Conservation (phyloP, 2,797 vertebrate species). For the Sphaeramia orbicularis region DNA sequence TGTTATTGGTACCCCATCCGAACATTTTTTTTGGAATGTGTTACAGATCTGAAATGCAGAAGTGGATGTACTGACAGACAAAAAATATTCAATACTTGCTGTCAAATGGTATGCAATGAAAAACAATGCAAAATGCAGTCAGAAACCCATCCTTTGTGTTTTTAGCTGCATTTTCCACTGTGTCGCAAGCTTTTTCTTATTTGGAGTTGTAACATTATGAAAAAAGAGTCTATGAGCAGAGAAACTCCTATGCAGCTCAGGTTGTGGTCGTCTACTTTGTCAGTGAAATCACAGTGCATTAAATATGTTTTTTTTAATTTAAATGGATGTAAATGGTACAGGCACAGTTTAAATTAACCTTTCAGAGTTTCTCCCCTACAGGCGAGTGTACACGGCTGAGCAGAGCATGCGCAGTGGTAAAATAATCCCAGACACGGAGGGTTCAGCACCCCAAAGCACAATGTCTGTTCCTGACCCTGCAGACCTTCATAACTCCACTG, state of each 20-base stretch:
- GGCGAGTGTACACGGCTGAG: constrained; percentile 79
- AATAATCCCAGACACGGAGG: constrained; percentile 37
- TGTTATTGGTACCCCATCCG: too few relatives aligned
- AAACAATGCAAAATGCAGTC: too few relatives aligned
- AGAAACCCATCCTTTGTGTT: too few relatives aligned
- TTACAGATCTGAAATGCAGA: too few relatives aligned
- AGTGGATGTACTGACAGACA: too few relatives aligned
- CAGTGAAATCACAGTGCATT: constrained; percentile 21
- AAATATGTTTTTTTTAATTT: constrained; percentile 22
- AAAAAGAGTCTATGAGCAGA: not conserved
- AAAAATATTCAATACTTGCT: too few relatives aligned
- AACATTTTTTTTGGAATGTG: too few relatives aligned
- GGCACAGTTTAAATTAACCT: constrained; percentile 53
- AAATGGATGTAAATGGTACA: constrained; percentile 21
- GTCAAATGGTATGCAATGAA: too few relatives aligned
- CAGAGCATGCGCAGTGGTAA: constrained; percentile 57
- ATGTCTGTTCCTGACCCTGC: constrained; percentile 23
- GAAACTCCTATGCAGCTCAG: not conserved
- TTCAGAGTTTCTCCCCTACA: constrained; percentile 43
- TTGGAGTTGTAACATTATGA: not conserved
- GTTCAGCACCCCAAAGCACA: constrained; percentile 1
- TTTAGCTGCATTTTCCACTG: too few relatives aligned
- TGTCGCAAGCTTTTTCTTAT: too few relatives aligned
- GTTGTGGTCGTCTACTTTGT: not conserved
- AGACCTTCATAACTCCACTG: constrained; percentile 42